Conservation (phyloP, 2,113 vertebrate genomes). For the Nicator chloris region DNA sequence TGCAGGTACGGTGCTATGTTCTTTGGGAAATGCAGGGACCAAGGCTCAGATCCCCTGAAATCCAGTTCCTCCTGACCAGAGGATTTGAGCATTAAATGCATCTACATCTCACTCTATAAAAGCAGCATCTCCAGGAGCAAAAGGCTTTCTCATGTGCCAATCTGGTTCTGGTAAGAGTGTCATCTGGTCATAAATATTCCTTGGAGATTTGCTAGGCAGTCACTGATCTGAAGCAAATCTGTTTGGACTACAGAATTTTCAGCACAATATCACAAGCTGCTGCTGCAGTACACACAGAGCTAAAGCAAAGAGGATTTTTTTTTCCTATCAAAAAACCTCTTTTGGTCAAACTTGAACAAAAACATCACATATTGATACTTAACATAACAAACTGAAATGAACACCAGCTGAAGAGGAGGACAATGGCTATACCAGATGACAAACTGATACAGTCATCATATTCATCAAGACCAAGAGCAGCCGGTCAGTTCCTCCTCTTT, state of each 20-base stretch:
- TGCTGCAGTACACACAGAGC: neutral
- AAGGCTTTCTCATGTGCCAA: neutral
- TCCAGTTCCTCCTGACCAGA: neutral
- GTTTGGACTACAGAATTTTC: slow-evolving; percentile 18
- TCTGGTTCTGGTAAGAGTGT: slow-evolving; percentile 12
- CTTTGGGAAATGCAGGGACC: neutral
- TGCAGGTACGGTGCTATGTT: neutral
- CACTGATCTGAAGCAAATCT: slow-evolving; percentile 29
- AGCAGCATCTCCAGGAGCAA: slow-evolving; percentile 17
- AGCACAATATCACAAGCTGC: slow-evolving; percentile 14
- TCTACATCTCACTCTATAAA: neutral
- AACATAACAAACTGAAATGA: slow-evolving; percentile 3
- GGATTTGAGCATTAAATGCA: neutral
- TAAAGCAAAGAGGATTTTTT: neutral
- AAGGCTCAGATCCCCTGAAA: neutral
- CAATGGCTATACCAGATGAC: neutral
- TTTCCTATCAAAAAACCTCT: neutral
- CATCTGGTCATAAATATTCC: slow-evolving; percentile 55
- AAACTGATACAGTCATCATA: neutral
- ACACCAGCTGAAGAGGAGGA: neutral
- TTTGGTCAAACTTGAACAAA: neutral
- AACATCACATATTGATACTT: neutral
- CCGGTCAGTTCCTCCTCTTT: neutral
- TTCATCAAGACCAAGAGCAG: slow-evolving; percentile 19
- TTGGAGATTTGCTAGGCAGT: neutral